Evolutionary conservation across 2,888 invertebrate species (phyloP), one percentile per base, ranked within the genome.

Genomic region (Netelia melanura): DNA sequence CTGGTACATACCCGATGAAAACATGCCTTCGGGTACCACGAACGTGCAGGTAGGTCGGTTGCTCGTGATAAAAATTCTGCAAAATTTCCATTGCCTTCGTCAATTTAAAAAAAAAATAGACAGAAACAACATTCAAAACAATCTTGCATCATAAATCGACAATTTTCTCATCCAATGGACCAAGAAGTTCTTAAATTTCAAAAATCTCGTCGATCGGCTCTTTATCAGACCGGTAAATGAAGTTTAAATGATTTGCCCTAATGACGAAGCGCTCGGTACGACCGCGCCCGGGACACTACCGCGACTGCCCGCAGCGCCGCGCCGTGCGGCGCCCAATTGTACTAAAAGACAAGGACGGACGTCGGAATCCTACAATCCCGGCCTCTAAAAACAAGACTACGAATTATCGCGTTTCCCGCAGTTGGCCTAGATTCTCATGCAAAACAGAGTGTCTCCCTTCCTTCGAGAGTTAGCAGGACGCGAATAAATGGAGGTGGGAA

Each of bases 401-500:
- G 80, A 30, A 80, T 82, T 85, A 79, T 82, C 58, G 71, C 61
- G 38, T 78, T 83, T 83, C 67, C 54, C 38, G 43, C 25, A 81
- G 75, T 82, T 85, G 85, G 71, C 85, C 85, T 74, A 85, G 79
- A 85, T 85, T 79, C 85, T 11, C 74, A 71, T 68, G 64, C 56
- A 68, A 75, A 81, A 80, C 72, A 48, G 54, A 56, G 56, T 44
- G 17, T 21, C 21, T 38, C 38, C 6, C 38, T 6, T 0, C 6
- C 38, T 6, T 38, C 38, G 38, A 38, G 38, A 38, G 38, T 38
- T 6, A 38, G 5, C 38, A 6, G 38, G 38, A 38, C n/a, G 62
- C 21, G 17, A 1, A 30, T 21, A 30, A 21, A 23, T 67, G 30
- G 17, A 30, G 11, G 25, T 11, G 58, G 64, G 30, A 54, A 79